A percentile compares a stretch with the other conserved stretches of the same genome.
phyloP scores from a whole-genome alignment of 2,797 vertebrate genomes.

The Gallinago solitaria region DNA sequence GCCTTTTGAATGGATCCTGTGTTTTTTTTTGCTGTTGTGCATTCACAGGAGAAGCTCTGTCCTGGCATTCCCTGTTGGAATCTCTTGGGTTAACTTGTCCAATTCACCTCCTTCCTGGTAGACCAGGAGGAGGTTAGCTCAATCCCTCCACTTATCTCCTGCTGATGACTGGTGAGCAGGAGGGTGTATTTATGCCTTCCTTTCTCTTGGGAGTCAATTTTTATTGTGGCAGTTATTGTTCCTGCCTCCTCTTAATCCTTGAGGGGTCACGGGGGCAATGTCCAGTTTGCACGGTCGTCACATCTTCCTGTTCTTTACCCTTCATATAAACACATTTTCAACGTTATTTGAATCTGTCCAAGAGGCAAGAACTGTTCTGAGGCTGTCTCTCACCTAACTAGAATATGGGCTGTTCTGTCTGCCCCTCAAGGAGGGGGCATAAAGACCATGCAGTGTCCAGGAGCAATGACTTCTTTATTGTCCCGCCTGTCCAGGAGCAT shows the following conservation, averaged over 20 bases:
- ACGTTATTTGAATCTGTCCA: slow-evolving; percentile 45
- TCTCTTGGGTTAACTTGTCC: not conserved
- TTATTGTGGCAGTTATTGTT: not conserved
- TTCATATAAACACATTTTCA: not conserved
- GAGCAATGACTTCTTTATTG: slow-evolving; percentile 55
- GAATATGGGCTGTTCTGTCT: slow-evolving; percentile 71
- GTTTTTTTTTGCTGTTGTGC: not conserved
- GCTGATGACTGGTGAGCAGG: not conserved
- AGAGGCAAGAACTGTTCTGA: slow-evolving; percentile 55
- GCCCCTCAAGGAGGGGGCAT: slow-evolving; percentile 48
- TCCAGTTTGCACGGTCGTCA: not conserved
- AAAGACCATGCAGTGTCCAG: slow-evolving; percentile 42
- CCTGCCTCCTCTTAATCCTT: not conserved
- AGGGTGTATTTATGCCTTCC: not conserved
- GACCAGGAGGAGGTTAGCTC: not conserved
- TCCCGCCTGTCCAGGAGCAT: slow-evolving; percentile 46
- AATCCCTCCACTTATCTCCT: not conserved
- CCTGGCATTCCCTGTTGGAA: not conserved
- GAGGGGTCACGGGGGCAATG: not conserved
- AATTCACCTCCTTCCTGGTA: not conserved
- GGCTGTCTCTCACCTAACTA: slow-evolving; percentile 51
- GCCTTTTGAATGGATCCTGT: not conserved
- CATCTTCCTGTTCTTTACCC: not conserved
- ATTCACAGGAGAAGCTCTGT: not conserved
- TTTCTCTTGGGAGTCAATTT: not conserved